A percentile compares a stretch with the other conserved stretches of the same genome.
Evolutionary conservation across 23 tunicate genomes (phyloP).

Genomic region (Trididemnum nubilum): DNA sequence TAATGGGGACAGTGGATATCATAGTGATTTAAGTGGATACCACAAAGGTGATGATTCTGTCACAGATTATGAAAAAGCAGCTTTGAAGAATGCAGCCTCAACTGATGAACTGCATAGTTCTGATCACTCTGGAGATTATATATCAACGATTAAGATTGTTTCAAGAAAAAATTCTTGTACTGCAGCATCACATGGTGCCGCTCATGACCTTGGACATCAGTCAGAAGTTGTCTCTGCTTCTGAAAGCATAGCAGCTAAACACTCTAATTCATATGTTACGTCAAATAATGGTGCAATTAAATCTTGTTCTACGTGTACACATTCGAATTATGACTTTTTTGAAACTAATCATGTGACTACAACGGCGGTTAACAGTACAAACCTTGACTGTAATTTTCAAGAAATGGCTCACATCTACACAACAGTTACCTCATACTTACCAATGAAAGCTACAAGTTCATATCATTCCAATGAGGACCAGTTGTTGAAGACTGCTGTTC

Average conservation of each 20-base stretch:
- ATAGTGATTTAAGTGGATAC: slow-evolving; percentile 42
- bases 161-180: not conserved
- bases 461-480: not conserved
- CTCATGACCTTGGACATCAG: not conserved
- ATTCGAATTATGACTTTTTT: not conserved
- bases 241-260: not conserved
- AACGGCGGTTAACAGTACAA: no score
- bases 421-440: not conserved
- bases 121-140: not conserved
- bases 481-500: slow-evolving; percentile 1
- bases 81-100: no score
- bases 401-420: not conserved
- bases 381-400: not conserved
- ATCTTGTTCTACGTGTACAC: not conserved
- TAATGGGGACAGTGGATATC: slow-evolving; percentile 81
- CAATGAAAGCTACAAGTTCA: not conserved
- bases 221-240: not conserved
- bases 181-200: not conserved
- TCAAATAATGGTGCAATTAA: not conserved
- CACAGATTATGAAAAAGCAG: not conserved
- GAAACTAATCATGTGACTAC: not conserved
- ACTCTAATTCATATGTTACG: not conserved
- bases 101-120: not conserved
- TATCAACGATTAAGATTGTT: not conserved
- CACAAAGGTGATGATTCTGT: slow-evolving; percentile 9